These are phyloP conservation scores for Kryptolebias ocellatus DNA, from an alignment of 2,797 vertebrate genomes.

Conservation along the genomic window DNA sequence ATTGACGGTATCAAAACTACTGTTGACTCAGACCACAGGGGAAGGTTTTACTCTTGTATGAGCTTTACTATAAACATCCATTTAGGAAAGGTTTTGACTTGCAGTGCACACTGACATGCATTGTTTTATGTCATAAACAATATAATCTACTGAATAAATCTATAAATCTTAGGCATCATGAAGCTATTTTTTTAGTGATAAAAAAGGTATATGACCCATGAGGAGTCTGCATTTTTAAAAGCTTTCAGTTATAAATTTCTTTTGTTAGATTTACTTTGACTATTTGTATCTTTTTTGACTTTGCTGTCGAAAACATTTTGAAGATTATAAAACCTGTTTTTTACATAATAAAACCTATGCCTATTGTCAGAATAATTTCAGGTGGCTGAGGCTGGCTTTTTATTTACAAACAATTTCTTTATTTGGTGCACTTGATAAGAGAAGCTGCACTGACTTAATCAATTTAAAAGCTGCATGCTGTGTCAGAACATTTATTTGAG, in stretches of 20 bases:
- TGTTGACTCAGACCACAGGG: conserved; percentile 20
- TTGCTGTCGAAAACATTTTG: no score
- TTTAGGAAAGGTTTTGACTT: not conserved
- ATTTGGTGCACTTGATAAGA: not conserved
- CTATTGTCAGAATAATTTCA: not conserved
- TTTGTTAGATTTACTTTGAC: not conserved
- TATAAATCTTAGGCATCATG: no score
- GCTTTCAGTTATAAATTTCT: not conserved
- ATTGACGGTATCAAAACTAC: conserved; percentile 13
- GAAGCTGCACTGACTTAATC: not conserved
- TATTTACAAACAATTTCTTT: not conserved
- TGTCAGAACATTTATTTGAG: not conserved
- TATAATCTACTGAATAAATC: not conserved
- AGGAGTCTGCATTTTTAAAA: no score
- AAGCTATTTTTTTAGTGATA: no score
- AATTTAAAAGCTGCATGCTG: not conserved
- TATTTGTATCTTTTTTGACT: not conserved
- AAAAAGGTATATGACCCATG: no score
- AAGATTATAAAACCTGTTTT: no score
- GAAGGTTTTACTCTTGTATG: not conserved
- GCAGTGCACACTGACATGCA: not conserved
- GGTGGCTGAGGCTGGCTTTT: not conserved
- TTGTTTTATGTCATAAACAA: not conserved
- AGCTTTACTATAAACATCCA: not conserved
- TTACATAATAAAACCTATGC: not conserved